Conservation (phyloP, 2,797 vertebrate genomes). For the Alectoris magna region DNA sequence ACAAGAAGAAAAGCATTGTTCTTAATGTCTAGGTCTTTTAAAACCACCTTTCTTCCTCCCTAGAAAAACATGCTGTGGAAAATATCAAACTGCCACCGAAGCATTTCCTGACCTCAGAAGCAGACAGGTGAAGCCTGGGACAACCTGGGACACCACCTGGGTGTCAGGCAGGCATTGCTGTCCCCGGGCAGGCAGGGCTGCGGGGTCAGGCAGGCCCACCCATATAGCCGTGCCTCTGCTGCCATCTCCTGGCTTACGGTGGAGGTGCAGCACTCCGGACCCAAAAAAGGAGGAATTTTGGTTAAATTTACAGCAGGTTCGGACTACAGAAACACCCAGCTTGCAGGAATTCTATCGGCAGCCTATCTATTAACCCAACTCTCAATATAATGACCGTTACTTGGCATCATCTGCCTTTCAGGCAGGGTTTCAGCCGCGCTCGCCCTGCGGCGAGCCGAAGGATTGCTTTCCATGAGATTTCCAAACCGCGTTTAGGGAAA, state of each 20-base stretch:
- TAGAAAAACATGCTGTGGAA: neutral
- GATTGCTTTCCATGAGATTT: rapidly evolving
- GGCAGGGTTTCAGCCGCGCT: neutral
- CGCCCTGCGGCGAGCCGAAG: too few species aligned
- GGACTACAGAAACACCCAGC: neutral
- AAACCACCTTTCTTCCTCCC: neutral
- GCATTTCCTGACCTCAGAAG: neutral
- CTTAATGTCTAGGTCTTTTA: neutral
- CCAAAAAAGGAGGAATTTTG: neutral
- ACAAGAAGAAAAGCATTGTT: neutral
- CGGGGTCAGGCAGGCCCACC: neutral
- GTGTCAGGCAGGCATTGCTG: rapidly evolving
- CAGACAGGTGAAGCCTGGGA: neutral
- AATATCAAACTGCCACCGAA: neutral
- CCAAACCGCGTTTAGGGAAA: too few species aligned
- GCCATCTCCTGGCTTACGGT: constrained; percentile 24
- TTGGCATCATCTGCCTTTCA: neutral
- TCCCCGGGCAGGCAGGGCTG: rapidly evolving
- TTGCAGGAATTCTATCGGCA: rapidly evolving
- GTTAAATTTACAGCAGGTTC: neutral
- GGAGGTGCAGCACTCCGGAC: neutral
- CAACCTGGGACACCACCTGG: neutral
- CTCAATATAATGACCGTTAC: rapidly evolving
- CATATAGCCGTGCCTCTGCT: neutral
- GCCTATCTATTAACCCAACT: neutral